Evolutionary conservation across 1,140 invertebrate genomes (phyloP), one percentile per base, ranked within the genome.

Genomic region (Eriosoma lanigerum): DNA sequence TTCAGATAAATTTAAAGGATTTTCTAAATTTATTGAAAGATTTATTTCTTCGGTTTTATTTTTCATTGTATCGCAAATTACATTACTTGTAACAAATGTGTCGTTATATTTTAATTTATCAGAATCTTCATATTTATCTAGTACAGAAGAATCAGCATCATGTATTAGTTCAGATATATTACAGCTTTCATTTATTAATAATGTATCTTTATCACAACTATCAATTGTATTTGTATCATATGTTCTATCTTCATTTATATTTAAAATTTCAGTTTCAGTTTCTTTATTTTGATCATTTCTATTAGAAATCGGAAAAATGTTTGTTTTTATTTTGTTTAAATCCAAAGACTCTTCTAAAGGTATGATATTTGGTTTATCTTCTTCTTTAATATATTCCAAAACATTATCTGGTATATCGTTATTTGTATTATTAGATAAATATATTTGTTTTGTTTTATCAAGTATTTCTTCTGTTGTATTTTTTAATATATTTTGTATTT

Each of bases 101-200:
- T 50, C 15, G 12, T 52, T 29, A 29, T 24, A 72, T 72, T 50
- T n/a, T 19, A 46, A 21, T 72, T 72, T 72, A 50, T 72, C 68
- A 9, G 68, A 52, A 6, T 72, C 24, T 26, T 46, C 44, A 15
- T 3, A 17, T 24, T 68, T 38, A 0, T n/a, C n/a, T n/a, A n/a
- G n/a, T n/a, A n/a, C n/a, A n/a, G n/a, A n/a, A n/a, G n/a, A n/a
- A n/a, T 44, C 38, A 44, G 13, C 4, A n/a, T 15, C 38, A 1
- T 66, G 38, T 24, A 1, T 21, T 68, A 17, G 9, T 46, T 68
- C 66, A 68, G n/a, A 68, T 13, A n/a, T n/a, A n/a, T n/a, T n/a
- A 48, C 15, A 21, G 44, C 3, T 24, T 21, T 9, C n/a, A 13
- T 56, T 6, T n/a, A 21, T 68, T 46, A 15, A 5, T 15, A 17